phyloP scores from a whole-genome alignment of 1,140 invertebrate genomes.

The Sycophila sp. region DNA sequence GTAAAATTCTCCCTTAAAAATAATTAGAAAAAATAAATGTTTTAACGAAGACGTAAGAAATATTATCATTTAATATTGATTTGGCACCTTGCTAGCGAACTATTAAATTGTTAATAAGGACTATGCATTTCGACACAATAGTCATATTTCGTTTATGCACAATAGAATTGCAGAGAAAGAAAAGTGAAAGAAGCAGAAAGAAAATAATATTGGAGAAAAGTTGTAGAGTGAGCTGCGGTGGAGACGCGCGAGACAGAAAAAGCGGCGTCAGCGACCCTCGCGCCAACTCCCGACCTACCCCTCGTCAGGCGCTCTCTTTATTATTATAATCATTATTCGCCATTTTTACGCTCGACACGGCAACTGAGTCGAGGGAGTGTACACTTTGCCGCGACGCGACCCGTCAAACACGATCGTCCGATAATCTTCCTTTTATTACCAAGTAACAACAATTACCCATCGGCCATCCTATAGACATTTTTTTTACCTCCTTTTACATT shows the following conservation, averaged over 20 bases:
- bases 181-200: background rate
- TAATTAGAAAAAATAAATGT: too few relatives aligned
- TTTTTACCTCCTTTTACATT: too few relatives aligned
- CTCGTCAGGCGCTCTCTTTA: conserved; percentile 23
- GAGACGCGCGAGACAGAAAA: background rate
- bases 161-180: background rate
- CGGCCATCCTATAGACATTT: too few relatives aligned
- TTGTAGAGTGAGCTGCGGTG: background rate
- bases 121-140: too few relatives aligned
- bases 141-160: too few relatives aligned
- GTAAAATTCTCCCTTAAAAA: too few relatives aligned
- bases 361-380: background rate
- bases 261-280: conserved; percentile 39
- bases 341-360: background rate
- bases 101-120: too few relatives aligned
- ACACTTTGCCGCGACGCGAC: background rate
- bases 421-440: too few relatives aligned
- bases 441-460: too few relatives aligned
- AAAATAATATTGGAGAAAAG: background rate
- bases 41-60: too few relatives aligned
- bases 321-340: conserved; percentile 9
- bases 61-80: too few relatives aligned
- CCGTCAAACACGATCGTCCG: background rate
- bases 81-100: too few relatives aligned
- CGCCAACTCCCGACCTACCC: conserved; percentile 43